phyloP scores from a whole-genome alignment of 2,888 invertebrate genomes.

The Leucophenga montana region DNA sequence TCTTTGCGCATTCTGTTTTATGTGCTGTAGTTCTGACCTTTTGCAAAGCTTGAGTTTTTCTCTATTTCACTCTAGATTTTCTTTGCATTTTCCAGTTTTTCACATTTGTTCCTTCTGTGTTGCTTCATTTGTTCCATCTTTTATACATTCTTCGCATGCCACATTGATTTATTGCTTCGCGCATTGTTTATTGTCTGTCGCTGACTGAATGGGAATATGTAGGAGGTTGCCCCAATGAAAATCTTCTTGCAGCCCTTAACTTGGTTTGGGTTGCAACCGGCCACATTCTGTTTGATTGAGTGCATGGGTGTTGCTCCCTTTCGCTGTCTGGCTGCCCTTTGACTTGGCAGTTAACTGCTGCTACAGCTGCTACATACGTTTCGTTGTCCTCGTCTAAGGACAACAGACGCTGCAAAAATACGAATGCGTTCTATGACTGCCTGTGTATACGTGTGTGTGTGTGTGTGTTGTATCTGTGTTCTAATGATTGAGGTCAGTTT shows the following conservation, averaged over 20 bases:
- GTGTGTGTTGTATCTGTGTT: background rate
- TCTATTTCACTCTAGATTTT: background rate
- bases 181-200: constrained; percentile 23
- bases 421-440: no score
- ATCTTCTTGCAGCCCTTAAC: background rate
- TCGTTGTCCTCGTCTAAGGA: no score
- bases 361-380: background rate
- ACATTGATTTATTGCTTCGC: constrained; percentile 26
- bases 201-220: background rate
- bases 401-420: no score
- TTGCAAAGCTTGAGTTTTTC: background rate
- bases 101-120: background rate
- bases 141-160: background rate
- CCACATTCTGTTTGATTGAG: constrained; percentile 6
- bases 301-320: background rate
- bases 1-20: background rate
- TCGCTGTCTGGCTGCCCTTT: constrained; percentile 9
- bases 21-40: background rate
- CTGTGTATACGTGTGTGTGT: background rate
- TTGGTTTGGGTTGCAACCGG: background rate
- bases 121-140: background rate
- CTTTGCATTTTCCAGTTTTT: background rate
- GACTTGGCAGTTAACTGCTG: constrained; percentile 4
- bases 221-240: background rate
- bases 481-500: constrained; percentile 21